phyloP scores from a whole-genome alignment of 2,888 invertebrate genomes.

The Hyalella azteca region DNA sequence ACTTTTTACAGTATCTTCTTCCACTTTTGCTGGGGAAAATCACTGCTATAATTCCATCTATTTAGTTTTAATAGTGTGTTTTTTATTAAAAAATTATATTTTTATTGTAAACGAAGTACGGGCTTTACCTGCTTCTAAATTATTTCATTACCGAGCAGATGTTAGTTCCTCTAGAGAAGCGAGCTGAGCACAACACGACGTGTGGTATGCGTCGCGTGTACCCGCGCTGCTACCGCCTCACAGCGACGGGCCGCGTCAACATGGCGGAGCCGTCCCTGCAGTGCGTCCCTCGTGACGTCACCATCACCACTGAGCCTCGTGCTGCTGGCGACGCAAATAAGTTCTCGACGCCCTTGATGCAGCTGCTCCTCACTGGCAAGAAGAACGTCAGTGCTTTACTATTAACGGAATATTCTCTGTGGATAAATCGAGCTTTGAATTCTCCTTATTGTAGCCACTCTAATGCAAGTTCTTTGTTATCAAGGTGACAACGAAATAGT shows the following conservation, averaged over 20 bases:
- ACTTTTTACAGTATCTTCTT: too few relatives aligned
- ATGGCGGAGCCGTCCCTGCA: conserved; percentile 88
- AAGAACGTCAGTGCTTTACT: neutral
- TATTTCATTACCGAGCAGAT: too few relatives aligned
- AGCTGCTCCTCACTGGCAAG: conserved; percentile 21
- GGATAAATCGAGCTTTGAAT: too few relatives aligned
- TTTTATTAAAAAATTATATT: too few relatives aligned
- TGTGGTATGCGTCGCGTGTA: conserved; percentile 51
- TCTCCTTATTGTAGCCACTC: too few relatives aligned
- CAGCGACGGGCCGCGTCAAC: conserved; percentile 76
- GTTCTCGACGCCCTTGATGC: conserved; percentile 42
- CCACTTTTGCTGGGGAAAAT: too few relatives aligned
- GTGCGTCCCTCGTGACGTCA: conserved; percentile 71
- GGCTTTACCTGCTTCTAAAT: too few relatives aligned
- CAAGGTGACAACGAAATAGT: too few relatives aligned
- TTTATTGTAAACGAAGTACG: too few relatives aligned
- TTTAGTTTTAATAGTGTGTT: too few relatives aligned
- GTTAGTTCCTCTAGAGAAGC: conserved; percentile 46
- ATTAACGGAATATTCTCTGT: neutral
- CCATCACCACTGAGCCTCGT: conserved; percentile 7
- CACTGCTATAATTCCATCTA: too few relatives aligned
- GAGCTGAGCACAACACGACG: neutral
- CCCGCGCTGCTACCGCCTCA: conserved; percentile 62
- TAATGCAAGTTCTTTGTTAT: too few relatives aligned
- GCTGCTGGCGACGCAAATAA: neutral